phyloP scores from a whole-genome alignment of 2,888 invertebrate species.

The Scaptomyza caliginosa region DNA sequence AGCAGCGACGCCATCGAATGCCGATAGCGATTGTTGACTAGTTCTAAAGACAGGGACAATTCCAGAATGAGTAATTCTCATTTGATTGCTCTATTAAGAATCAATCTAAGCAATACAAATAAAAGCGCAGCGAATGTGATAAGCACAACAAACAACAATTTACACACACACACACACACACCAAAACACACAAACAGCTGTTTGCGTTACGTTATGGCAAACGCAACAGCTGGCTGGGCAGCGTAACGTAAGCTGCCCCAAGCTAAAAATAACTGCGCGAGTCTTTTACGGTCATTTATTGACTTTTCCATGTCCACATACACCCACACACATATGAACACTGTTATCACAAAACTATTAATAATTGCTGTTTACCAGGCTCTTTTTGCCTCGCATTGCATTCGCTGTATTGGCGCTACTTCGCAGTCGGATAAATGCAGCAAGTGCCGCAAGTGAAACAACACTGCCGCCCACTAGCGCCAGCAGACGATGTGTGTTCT shows the following conservation, averaged over 20 bases:
- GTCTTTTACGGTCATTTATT: constrained; percentile 69
- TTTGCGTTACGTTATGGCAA: constrained; percentile 39
- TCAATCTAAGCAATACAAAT: constrained; percentile 9
- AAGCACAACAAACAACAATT: constrained; percentile 60
- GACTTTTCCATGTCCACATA: constrained; percentile 71
- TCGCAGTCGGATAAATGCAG: constrained; percentile 53
- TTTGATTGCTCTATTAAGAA: constrained; percentile 1
- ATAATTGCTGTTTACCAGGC: constrained; percentile 53
- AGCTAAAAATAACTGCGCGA: constrained; percentile 79
- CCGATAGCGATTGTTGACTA: constrained; percentile 49
- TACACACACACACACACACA: constrained; percentile 35
- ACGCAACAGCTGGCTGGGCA: constrained; percentile 35
- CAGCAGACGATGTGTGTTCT: constrained; percentile 29
- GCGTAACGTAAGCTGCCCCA: constrained; percentile 61
- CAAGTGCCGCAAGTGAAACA: constrained; percentile 54
- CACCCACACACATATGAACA: background rate
- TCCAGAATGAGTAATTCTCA: constrained; percentile 15
- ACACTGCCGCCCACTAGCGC: constrained; percentile 51
- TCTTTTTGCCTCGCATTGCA: constrained; percentile 53
- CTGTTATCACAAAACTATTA: background rate
- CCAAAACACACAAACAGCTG: constrained; percentile 53
- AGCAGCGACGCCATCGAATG: constrained; percentile 13
- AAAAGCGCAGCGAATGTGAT: constrained; percentile 48
- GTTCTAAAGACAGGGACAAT: constrained; percentile 15
- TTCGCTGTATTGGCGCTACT: constrained; percentile 49